Evolutionary conservation across 2,888 invertebrate species (phyloP), one percentile per base, ranked within the genome.

Genomic region (Lasioglossum vierecki): DNA sequence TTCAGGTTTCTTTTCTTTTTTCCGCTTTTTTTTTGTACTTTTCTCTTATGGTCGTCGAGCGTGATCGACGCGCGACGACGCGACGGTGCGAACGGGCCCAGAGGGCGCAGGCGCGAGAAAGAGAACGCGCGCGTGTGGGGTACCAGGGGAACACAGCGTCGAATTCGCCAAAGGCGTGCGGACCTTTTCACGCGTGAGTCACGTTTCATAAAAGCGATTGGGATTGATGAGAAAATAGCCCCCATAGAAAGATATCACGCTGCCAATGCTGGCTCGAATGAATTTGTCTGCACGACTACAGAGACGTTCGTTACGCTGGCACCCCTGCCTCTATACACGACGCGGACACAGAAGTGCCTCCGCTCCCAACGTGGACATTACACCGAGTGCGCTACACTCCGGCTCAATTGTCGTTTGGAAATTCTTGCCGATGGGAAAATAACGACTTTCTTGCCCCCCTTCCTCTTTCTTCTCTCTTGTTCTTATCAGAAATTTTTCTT

Each of bases 151-250:
- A 9, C 30, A 77, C 30, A 77, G 78, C 84, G 57, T 84, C 82
- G 86, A 84, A 90, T 89, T 91, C 83, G 88, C 90, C 84, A 89
- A 89, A 91, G 91, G 87, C 91, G 80, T 83, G 89, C 88, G 88
- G 89, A 89, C 87, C 91, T 92, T 93, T 93, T 92, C 92, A 93
- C 93, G 92, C 92, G 91, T 94, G 94, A 94, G 91, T 94, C 94
- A 94, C 92, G 92, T 92, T 92, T 92, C 93, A 93, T 93, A 93
- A 93, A 93, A 93, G 93, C 92, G 91, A 93, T 92, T 93, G 93
- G 92, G 92, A 94, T 93, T 94, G 93, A 94, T 93, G 93, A 93
- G 94, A 92, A 93, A 94, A 94, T 94, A 91, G 92, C 92, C 90
- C 91, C 92, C 90, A 91, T 91, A 92, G 92, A 93, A 91, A 91